Evolutionary conservation across 2,113 vertebrate species (phyloP).

Genomic region (Caracal caracal): DNA sequence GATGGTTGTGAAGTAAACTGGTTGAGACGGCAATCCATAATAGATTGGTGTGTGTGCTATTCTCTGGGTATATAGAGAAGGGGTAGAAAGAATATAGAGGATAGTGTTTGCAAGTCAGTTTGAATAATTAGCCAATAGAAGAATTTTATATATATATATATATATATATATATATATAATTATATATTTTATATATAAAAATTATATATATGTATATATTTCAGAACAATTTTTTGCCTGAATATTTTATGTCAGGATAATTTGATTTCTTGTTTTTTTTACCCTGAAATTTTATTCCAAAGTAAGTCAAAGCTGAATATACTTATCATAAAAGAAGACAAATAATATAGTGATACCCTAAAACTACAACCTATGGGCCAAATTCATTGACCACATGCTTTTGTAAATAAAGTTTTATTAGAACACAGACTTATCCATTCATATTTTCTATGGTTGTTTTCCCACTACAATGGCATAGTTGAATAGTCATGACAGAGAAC

Average conservation of each 20-base stretch:
- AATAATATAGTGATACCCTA: background rate
- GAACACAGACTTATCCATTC: background rate
- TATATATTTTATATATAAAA: background rate
- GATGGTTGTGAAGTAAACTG: background rate
- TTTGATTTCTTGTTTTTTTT: background rate
- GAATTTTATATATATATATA: background rate
- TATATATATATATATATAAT: background rate
- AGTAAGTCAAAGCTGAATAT: background rate
- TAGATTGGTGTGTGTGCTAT: background rate
- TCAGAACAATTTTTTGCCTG: background rate
- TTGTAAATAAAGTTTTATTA: constrained; percentile 30
- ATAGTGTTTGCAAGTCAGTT: background rate
- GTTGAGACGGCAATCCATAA: background rate
- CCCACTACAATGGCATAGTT: background rate
- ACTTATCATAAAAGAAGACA: background rate
- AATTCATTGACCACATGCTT: background rate
- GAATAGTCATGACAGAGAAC: background rate
- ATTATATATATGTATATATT: background rate
- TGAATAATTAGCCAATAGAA: background rate
- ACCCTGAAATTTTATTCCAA: background rate
- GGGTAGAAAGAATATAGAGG: background rate
- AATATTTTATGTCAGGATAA: background rate
- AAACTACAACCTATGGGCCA: background rate
- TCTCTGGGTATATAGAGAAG: background rate
- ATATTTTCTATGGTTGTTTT: background rate